Conservation (phyloP, 2,888 invertebrate genomes). For the Spodoptera picta region DNA sequence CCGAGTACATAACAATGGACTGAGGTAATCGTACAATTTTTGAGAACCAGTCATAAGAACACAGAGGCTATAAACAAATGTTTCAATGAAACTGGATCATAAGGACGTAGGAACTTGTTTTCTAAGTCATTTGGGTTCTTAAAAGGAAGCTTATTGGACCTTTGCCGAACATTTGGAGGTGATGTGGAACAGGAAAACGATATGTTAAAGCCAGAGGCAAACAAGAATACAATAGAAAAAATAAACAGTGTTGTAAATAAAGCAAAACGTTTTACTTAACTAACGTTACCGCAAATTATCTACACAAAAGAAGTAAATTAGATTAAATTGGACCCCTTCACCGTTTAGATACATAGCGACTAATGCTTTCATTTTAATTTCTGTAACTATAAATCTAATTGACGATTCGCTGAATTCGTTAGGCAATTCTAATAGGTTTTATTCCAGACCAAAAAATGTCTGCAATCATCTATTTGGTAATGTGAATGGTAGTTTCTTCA, state of each 20-base stretch:
- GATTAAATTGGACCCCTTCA: slow-evolving; percentile 17
- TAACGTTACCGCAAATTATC: slow-evolving; percentile 12
- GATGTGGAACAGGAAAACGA: slow-evolving; percentile 6
- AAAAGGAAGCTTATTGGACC: slow-evolving; percentile 8
- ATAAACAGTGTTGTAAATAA: neutral
- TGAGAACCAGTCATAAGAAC: slow-evolving; percentile 21
- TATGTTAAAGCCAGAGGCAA: neutral
- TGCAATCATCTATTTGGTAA: neutral
- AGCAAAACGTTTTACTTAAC: neutral
- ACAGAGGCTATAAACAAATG: slow-evolving; percentile 20
- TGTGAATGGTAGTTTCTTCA: neutral
- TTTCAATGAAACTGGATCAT: slow-evolving; percentile 29
- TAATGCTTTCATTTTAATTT: slow-evolving; percentile 19
- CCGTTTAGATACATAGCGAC: slow-evolving; percentile 11
- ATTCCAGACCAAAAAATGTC: slow-evolving; percentile 6
- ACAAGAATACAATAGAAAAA: neutral
- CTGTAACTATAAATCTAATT: slow-evolving; percentile 12
- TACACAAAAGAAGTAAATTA: slow-evolving; percentile 24
- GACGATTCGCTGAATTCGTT: slow-evolving; percentile 17
- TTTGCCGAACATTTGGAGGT: neutral
- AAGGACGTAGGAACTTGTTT: slow-evolving; percentile 24
- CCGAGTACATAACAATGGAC: slow-evolving; percentile 44
- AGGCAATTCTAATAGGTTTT: slow-evolving; percentile 3
- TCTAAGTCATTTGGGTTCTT: slow-evolving; percentile 12
- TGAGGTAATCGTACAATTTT: slow-evolving; percentile 47